Percentiles rank a stretch among this genome's conserved stretches.
Evolutionary conservation across 2,888 invertebrate genomes (phyloP).

Genomic region (Euzophera pinguis): DNA sequence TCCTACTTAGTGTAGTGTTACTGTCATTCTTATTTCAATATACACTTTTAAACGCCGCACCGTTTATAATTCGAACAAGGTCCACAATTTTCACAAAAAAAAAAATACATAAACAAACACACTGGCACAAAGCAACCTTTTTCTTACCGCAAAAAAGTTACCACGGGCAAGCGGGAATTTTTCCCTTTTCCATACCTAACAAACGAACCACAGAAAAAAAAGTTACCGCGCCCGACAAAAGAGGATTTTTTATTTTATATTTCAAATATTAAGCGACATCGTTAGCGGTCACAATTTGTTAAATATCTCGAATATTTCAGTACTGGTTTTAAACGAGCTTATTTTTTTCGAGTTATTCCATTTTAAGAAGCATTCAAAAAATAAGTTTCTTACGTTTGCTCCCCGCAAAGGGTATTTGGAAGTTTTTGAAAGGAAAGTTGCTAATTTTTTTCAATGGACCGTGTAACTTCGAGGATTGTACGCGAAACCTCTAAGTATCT

Average conservation of each 20-base stretch:
- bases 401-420: slow-evolving; percentile 43
- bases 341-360: slow-evolving; percentile 55
- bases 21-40: no score
- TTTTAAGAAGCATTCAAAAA: slow-evolving; percentile 45
- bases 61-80: neutral
- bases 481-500: slow-evolving; percentile 6
- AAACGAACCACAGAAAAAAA: slow-evolving; percentile 74
- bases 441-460: slow-evolving; percentile 29
- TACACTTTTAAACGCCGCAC: neutral
- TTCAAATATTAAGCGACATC: slow-evolving; percentile 73
- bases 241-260: slow-evolving; percentile 61
- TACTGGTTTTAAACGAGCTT: slow-evolving; percentile 37
- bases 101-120: slow-evolving; percentile 38
- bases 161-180: slow-evolving; percentile 63
- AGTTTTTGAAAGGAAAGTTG: slow-evolving; percentile 51
- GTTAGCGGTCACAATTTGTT: slow-evolving; percentile 75
- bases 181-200: slow-evolving; percentile 61
- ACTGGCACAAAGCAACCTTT: slow-evolving; percentile 63
- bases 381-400: slow-evolving; percentile 37
- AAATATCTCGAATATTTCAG: slow-evolving; percentile 74
- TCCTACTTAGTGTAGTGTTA: no score
- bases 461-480: slow-evolving; percentile 2
- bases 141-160: slow-evolving; percentile 77
- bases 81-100: slow-evolving; percentile 17
- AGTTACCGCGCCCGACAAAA: slow-evolving; percentile 66